Conservation (phyloP, 2,797 vertebrate genomes). For the Tauraco hartlaubi region DNA sequence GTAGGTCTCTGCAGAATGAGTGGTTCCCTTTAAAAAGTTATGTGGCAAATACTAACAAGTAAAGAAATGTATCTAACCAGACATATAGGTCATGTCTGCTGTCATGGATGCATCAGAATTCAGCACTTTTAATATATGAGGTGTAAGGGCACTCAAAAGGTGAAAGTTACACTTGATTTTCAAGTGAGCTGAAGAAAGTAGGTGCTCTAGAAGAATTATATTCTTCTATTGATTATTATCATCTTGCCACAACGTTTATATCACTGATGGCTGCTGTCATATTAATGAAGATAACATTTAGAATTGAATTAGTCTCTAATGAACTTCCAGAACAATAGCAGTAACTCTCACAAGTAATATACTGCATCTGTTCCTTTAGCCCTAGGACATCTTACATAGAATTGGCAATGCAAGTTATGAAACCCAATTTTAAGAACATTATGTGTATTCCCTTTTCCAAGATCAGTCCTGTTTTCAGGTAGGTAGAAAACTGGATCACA, state of each 20-base stretch:
- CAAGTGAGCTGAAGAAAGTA: neutral
- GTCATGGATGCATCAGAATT: neutral
- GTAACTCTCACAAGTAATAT: constrained; percentile 9
- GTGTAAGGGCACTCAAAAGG: neutral
- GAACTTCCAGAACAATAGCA: constrained; percentile 57
- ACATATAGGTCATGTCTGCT: neutral
- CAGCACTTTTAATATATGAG: neutral
- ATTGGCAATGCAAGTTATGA: constrained; percentile 42
- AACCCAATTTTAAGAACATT: neutral
- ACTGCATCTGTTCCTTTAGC: constrained; percentile 52
- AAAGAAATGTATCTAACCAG: neutral
- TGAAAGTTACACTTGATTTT: neutral
- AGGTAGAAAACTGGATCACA: neutral
- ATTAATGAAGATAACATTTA: constrained; percentile 65
- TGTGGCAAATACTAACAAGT: neutral
- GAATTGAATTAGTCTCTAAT: constrained; percentile 49
- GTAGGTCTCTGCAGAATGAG: neutral
- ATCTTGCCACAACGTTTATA: neutral
- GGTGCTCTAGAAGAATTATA: neutral
- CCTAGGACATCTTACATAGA: constrained; percentile 19
- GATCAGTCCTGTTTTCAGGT: constrained; percentile 3
- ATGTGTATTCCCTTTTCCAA: neutral
- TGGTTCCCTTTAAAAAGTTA: neutral
- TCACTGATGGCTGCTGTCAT: constrained; percentile 20
- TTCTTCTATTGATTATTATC: neutral